Evolutionary conservation across 2,888 invertebrate genomes (phyloP), one percentile per base, ranked within the genome.

Genomic region (Hoplodrina blanda): DNA sequence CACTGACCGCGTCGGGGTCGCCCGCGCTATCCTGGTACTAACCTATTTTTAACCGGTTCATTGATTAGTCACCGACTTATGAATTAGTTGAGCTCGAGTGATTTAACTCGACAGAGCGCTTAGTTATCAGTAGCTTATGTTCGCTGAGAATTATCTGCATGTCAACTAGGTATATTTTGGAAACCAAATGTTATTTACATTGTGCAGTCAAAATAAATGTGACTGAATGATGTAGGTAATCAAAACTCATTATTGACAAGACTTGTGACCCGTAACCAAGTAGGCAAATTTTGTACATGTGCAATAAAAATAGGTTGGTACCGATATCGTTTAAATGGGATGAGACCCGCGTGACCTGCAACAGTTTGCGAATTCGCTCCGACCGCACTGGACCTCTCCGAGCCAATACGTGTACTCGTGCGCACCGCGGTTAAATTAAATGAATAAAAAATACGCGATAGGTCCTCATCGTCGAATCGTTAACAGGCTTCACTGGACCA

Each of bases 311-410:
- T 91, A 91, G 92, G 93, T 94, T 92, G 90, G 94, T 94, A 93
- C 92, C 89, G 88, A 88, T 89, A 90, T 88, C 90, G 89, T 88
- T 82, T 87, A 87, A 88, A 84, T 88, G 85, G 89, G 91, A 92
- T 91, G 90, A 90, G 91, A 92, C 92, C 91, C 83, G 91, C 87
- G 92, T 91, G 90, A 89, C 90, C 91, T 90, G 91, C 88, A 89
- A 88, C 91, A 91, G 89, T 90, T 91, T 92, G 93, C 89, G 93
- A 90, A 91, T 88, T 92, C 94, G 94, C 92, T 94, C 95, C 95
- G 90, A 95, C 95, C 95, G 95, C 95, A 95, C 95, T 93, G 92
- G 92, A 93, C 94, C 95, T 91, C 95, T 95, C 93, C 93, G 91
- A 93, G 90, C 90, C 90, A 85, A 88, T 87, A 90, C 91, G 92